Base-by-base conservation (phyloP, 2,113 vertebrate genomes). In the Bos indicus region DNA sequence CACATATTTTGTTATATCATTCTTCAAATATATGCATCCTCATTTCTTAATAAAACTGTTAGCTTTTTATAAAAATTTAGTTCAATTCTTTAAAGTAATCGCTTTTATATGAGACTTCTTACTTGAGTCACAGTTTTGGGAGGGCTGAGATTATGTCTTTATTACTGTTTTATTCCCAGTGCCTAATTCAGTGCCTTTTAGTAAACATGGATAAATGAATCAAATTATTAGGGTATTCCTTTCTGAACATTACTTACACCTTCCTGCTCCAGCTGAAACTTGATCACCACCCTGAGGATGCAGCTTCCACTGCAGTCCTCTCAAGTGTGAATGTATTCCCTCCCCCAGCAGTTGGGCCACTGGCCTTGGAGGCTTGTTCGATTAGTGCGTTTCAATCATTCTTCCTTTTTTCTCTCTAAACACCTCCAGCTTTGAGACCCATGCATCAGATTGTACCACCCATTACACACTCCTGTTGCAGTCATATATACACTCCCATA, bases 121-220 rank as follows among this genome's bases (percentile, higher is more conserved):
- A 60, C 48, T 92, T 71, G 52, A 77, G 10, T 81, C 59, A 2
- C 57, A 81, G 21, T 83, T 95, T 93, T 97, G 13, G 92, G 54
- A 74, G 25, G 59, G 36, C 48, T 95, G 17, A 84, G 62, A 78
- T 81, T 62, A 57, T 89, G 17, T 91, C 51, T 97, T 84, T 88
- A 77, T 91, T 96, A 83, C 51, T 94, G 2, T 86, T 97, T 96
- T 86, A 89, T 94, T 97, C 21, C 67, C n/a, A 91, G 19, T 94
- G 52, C 21, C 81, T 96, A 92, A 82, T 84, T 89, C 56, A 46
- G n/a, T 94, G 6, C 23, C 84, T 93, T 95, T 91, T 96, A 96
- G 77, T 95, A 82, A 91, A 85, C 40, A 59, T 15, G 80, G 59
- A 77, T 96, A 90, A 96, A 48, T 78, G 82, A 59, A 40, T 83